Conservation (phyloP, 2,113 vertebrate species). For the Onychorhynchus coronatus region DNA sequence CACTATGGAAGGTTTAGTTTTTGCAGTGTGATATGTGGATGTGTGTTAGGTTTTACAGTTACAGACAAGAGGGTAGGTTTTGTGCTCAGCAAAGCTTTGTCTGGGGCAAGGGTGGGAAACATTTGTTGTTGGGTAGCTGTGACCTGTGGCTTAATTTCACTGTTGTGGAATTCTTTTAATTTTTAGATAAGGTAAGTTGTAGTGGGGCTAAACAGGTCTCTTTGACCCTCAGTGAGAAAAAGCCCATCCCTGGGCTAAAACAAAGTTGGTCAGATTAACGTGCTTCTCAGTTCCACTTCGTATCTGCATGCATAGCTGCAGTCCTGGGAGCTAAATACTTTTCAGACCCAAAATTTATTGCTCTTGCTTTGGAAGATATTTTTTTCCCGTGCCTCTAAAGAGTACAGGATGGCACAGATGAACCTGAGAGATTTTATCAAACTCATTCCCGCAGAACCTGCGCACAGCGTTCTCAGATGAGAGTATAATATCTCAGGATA, state of each 20-base stretch:
- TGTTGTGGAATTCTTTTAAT: not conserved
- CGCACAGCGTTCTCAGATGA: not conserved
- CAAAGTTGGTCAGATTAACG: not conserved
- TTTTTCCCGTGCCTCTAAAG: not conserved
- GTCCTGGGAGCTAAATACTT: not conserved
- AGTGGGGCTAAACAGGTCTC: not conserved
- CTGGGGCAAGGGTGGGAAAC: not conserved
- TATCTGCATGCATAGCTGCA: not conserved
- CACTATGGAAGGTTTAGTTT: not conserved
- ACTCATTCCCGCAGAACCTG: not conserved
- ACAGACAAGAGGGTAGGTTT: not conserved
- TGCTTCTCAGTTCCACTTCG: not conserved
- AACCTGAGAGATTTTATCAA: not conserved
- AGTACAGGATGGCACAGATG: not conserved
- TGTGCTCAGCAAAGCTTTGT: not conserved
- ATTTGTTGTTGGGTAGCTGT: not conserved
- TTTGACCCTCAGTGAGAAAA: not conserved
- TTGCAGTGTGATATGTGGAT: not conserved
- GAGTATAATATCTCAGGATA: not conserved
- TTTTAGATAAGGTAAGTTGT: not conserved
- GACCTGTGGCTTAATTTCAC: not conserved
- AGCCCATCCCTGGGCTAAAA: not conserved
- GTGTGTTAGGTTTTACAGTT: not conserved
- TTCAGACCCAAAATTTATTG: not conserved
- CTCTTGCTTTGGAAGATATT: not conserved